Percentiles rank a stretch among this genome's conserved stretches.
Evolutionary conservation across 2,113 vertebrate genomes (phyloP).

Genomic region (Chlorocebus sabaeus): DNA sequence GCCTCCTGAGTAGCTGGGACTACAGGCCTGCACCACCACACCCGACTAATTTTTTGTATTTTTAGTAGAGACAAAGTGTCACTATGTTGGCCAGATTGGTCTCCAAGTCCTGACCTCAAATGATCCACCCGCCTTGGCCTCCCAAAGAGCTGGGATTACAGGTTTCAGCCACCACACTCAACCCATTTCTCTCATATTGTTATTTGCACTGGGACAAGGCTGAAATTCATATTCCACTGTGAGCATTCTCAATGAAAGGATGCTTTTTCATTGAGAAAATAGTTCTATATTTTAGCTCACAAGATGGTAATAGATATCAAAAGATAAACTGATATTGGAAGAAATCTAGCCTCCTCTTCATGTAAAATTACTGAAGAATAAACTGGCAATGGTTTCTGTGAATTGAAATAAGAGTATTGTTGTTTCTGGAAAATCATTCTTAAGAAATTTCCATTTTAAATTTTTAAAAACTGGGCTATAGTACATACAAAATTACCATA

Average conservation of each 20-base stretch:
- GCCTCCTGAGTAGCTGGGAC: no score
- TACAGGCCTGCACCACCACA: no score
- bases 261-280: background rate
- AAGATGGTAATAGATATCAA: background rate
- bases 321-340: background rate
- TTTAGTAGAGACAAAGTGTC: no score
- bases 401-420: conserved; percentile 25
- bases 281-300: background rate
- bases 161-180: no score
- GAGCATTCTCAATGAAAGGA: background rate
- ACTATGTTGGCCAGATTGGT: no score
- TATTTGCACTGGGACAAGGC: background rate
- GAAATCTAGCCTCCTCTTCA: background rate
- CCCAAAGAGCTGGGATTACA: no score
- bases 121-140: no score
- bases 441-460: conserved; percentile 4
- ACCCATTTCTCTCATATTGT: background rate
- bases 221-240: background rate
- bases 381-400: background rate
- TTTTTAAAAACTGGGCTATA: background rate
- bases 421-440: conserved; percentile 30
- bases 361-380: background rate
- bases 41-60: no score
- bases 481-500: background rate
- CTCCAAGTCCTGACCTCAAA: no score